These are phyloP conservation scores for Elegia similella DNA, from an alignment of 2,888 invertebrate species.

Conservation along the genomic window DNA sequence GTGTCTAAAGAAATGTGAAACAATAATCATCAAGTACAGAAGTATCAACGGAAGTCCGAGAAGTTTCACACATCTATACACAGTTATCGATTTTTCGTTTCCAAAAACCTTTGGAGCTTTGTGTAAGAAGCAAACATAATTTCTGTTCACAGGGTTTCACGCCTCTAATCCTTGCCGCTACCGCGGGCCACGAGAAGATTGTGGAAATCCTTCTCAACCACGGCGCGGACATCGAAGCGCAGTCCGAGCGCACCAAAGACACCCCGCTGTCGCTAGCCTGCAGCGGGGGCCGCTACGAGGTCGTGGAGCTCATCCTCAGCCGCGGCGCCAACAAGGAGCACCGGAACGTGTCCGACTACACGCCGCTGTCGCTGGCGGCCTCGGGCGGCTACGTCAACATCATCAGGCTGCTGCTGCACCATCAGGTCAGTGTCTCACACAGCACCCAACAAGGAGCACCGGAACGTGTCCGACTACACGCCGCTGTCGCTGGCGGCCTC, in stretches of 20 bases:
- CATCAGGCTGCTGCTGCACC: slow-evolving; percentile 94
- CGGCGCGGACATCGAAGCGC: slow-evolving; percentile 98
- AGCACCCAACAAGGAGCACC: slow-evolving; percentile 98
- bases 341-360: slow-evolving; percentile 99
- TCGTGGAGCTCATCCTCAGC: slow-evolving; percentile 94
- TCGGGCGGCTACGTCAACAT: slow-evolving; percentile 99
- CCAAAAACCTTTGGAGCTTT: no score
- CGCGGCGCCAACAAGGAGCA: slow-evolving; percentile 98
- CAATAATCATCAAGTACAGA: no score
- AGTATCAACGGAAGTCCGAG: no score
- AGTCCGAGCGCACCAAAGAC: slow-evolving; percentile 99
- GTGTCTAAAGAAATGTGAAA: no score
- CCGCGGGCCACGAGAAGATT: slow-evolving; percentile 90
- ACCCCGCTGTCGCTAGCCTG: slow-evolving; percentile 98
- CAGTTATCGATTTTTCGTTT: no score
- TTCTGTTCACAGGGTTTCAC: slow-evolving; percentile 88
- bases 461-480: slow-evolving; percentile 99
- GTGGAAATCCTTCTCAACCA: slow-evolving; percentile 96
- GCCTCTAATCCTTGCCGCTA: slow-evolving; percentile 97
- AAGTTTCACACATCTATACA: no score
- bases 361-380: slow-evolving; percentile 98
- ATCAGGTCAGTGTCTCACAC: slow-evolving; percentile 84
- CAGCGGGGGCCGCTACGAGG: slow-evolving; percentile 97
- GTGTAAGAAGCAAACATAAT: no score
- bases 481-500: slow-evolving; percentile 99